Evolutionary conservation across 2,113 vertebrate species (phyloP), one percentile per base, ranked within the genome.

Genomic region (Synchiropus splendidus): DNA sequence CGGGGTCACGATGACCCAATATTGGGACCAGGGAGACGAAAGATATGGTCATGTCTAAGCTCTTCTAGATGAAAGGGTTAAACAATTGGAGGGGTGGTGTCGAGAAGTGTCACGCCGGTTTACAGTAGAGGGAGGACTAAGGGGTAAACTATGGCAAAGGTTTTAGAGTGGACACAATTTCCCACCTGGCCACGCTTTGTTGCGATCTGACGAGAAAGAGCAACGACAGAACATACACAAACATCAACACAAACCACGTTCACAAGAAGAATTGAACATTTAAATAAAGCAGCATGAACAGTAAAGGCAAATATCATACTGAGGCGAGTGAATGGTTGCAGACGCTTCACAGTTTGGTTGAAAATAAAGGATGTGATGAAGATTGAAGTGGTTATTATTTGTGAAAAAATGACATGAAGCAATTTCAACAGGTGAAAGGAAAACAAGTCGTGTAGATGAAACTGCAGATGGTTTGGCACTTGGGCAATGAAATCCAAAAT

Each of bases 131-230:
- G 17, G 11, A 15, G 42, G 32, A 11, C 2, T 14, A 15, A 18
- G 38, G 12, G 31, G 41, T 21, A 49, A 41, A 62, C 46, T 42
- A 55, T 60, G 36, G 5, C 74, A 42, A 44, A 70, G 52, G 16
- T 27, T 27, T 27, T 41, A 72, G 57, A 67, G 42, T 74, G 75
- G 61, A 27, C 67, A 56, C 71, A 77, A 64, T 79, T n/a, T 78
- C 84, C 83, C 84, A 86, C 84, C 84, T 86, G 76, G 79, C 73
- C 57, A 86, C 67, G 33, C 78, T 86, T 77, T 85, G 83, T 61
- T 84, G 82, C 45, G 83, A 85, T 83, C 84, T 86, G 83, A 80
- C 64, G 70, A 77, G 48, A 70, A 66, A 77, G 77, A 81, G 69
- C 72, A 74, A 69, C 48, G 32, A 77, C 21, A 27, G 21, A 27